Evolutionary conservation across 2,113 vertebrate genomes (phyloP), one percentile per base, ranked within the genome.

Genomic region (Meleagris gallopavo): DNA sequence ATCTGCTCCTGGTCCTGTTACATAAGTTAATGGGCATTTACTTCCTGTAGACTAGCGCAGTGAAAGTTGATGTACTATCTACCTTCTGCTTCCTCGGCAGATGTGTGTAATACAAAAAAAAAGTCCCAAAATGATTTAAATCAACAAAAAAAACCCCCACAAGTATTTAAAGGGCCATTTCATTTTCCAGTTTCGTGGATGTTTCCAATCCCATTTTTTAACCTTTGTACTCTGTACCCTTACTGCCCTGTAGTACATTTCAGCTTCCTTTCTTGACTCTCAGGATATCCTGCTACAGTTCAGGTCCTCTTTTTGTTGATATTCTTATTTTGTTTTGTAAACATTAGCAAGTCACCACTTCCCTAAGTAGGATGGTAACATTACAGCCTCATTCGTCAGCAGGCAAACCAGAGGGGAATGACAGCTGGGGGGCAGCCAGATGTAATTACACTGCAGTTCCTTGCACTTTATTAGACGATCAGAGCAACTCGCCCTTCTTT

Each of bases 1-100:
- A 95, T 94, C 85, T 95, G 93, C 69, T 90, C 40, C 73, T 58
- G 55, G 87, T 80, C 38, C 83, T 88, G 1, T 78, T 83, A 75
- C 12, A 8, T 17, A 30, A 87, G 82, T 58, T 72, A 89, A 86
- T 77, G 57, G 71, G 55, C 74, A 5, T 48, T 84, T 72, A 66
- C 48, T 48, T 75, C 57, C 36, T 20, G 13, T 34, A 54, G 62
- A 21, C 29, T 40, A 60, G 76, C 67, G 86, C 90, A 64, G 48
- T 76, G 85, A 67, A 86, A 57, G 65, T 2, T 7, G n/a, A 13
- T n/a, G 64, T 13, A 21, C 10, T 46, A 9, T n/a, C 55, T 13
- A 21, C 76, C 72, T 77, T 71, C 61, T 90, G 55, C 69, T 86
- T 89, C 93, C 75, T 93, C 83, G 74, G 85, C 69, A 71, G 41